Evolutionary conservation across 2,888 invertebrate genomes (phyloP).

Genomic region (Epiblema foenella): DNA sequence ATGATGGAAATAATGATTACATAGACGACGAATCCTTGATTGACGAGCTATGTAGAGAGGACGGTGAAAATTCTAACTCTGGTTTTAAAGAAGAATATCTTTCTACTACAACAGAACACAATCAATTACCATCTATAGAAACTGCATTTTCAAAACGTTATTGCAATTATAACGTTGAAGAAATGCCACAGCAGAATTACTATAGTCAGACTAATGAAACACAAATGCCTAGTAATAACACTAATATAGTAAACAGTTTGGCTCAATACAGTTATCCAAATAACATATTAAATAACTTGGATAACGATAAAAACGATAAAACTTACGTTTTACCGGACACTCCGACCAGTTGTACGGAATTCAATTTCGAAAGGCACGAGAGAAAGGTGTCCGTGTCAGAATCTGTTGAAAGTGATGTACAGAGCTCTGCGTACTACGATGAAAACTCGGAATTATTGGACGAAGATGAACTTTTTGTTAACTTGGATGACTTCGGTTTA

Average conservation of each 20-base stretch:
- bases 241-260: slow-evolving; percentile 64
- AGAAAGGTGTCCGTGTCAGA: slow-evolving; percentile 76
- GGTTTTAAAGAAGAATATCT: slow-evolving; percentile 71
- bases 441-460: slow-evolving; percentile 77
- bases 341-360: slow-evolving; percentile 77
- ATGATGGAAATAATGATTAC: slow-evolving; percentile 70
- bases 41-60: slow-evolving; percentile 79
- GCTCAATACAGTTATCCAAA: slow-evolving; percentile 81
- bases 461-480: slow-evolving; percentile 78
- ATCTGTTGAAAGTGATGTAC: slow-evolving; percentile 77
- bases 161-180: slow-evolving; percentile 64
- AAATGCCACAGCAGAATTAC: slow-evolving; percentile 51
- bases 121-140: slow-evolving; percentile 76
- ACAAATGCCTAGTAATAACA: slow-evolving; percentile 51
- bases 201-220: slow-evolving; percentile 50
- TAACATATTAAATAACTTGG: slow-evolving; percentile 75
- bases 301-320: slow-evolving; percentile 66
- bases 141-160: slow-evolving; percentile 77
- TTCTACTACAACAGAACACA: slow-evolving; percentile 62
- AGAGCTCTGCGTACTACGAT: slow-evolving; percentile 75
- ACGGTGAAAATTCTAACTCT: slow-evolving; percentile 66
- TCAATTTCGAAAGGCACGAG: slow-evolving; percentile 68
- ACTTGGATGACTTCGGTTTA: slow-evolving; percentile 77
- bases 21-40: slow-evolving; percentile 80
- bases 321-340: slow-evolving; percentile 75